Evolutionary conservation across 2,888 invertebrate genomes (phyloP).

Genomic region (Microchrysa polita): DNA sequence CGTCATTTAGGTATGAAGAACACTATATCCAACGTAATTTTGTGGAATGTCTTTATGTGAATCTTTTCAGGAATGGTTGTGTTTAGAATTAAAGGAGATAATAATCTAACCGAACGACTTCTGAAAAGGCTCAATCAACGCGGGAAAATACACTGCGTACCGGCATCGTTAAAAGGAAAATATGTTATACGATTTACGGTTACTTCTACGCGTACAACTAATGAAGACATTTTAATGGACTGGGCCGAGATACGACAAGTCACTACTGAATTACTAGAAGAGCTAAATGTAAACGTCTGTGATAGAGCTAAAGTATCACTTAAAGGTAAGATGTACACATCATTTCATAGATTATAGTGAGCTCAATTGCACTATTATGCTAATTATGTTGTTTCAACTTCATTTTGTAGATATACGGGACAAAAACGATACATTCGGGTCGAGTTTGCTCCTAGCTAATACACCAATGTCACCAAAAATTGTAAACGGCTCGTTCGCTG

Average conservation of each 20-base stretch:
- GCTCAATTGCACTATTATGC: background rate
- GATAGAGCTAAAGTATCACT: slow-evolving; percentile 75
- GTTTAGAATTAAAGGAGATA: slow-evolving; percentile 86
- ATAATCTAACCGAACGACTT: slow-evolving; percentile 86
- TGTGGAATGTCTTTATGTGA: background rate
- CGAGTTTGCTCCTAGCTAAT: slow-evolving; percentile 91
- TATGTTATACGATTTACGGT: slow-evolving; percentile 92
- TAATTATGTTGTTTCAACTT: background rate
- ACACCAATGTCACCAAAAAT: slow-evolving; percentile 97
- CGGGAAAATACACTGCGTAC: slow-evolving; percentile 92
- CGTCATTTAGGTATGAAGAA: slow-evolving; percentile 71
- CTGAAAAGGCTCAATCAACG: slow-evolving; percentile 87
- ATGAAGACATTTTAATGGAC: slow-evolving; percentile 80
- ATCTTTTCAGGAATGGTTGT: slow-evolving; percentile 78
- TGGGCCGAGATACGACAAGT: slow-evolving; percentile 86
- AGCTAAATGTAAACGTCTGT: slow-evolving; percentile 68
- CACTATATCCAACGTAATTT: no score
- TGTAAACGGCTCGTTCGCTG: slow-evolving; percentile 92
- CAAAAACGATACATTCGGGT: slow-evolving; percentile 88
- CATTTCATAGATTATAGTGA: background rate
- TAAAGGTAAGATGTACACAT: slow-evolving; percentile 69
- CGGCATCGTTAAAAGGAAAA: slow-evolving; percentile 88
- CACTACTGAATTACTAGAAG: slow-evolving; percentile 75
- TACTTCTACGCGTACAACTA: slow-evolving; percentile 86
- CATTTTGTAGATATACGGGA: slow-evolving; percentile 76